phyloP scores from a whole-genome alignment of 2,888 invertebrate genomes.

The Pocota personata region DNA sequence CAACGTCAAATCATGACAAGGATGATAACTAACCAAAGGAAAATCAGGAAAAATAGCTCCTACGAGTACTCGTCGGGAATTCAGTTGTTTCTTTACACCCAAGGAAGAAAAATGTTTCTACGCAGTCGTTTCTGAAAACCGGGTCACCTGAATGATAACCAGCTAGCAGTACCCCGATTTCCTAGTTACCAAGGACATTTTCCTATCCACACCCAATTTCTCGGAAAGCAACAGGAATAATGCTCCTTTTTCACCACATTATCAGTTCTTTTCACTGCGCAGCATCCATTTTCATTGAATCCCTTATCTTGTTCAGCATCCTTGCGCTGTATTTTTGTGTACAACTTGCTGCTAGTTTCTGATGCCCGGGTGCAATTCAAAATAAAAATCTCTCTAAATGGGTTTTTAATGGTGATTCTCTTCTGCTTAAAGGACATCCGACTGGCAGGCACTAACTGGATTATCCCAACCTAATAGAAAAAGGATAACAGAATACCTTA shows the following conservation, averaged over 20 bases:
- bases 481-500: constrained; percentile 22
- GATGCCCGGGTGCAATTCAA: constrained; percentile 64
- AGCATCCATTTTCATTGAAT: constrained; percentile 40
- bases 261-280: constrained; percentile 35
- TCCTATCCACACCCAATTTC: neutral
- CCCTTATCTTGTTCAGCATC: constrained; percentile 4
- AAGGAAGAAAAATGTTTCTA: constrained; percentile 11
- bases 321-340: neutral
- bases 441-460: constrained; percentile 41
- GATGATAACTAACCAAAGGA: neutral
- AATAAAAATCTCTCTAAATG: constrained; percentile 74
- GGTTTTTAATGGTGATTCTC: constrained; percentile 61
- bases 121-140: constrained; percentile 68
- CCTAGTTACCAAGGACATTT: constrained; percentile 28
- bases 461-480: constrained; percentile 44
- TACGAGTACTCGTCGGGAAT: constrained; percentile 11
- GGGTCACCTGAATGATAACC: constrained; percentile 59
- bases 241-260: neutral
- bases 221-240: constrained; percentile 15
- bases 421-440: constrained; percentile 41
- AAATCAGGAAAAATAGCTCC: neutral
- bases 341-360: constrained; percentile 35
- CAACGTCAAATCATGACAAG: neutral
- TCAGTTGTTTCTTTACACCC: neutral
- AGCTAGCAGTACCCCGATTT: constrained; percentile 10